Evolutionary conservation across 2,888 invertebrate genomes (phyloP), one percentile per base, ranked within the genome.

Genomic region (Heliconius hortense): DNA sequence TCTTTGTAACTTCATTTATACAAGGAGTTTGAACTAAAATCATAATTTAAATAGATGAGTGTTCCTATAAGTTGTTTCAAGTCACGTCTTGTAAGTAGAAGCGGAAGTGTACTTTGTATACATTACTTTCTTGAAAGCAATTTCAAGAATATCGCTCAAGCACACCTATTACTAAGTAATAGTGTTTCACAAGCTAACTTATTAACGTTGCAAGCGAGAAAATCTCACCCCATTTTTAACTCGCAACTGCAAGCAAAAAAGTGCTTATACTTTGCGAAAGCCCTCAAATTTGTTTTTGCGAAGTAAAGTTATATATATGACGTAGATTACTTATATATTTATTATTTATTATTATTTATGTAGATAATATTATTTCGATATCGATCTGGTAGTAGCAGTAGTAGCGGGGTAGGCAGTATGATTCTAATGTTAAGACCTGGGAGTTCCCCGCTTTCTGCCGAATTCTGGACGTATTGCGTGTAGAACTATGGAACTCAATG

Each of bases 161-260:
- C 60, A 68, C 68, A 69, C 74, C 60, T 62, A 74, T 69, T 69
- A 74, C 62, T 28, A 10, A 21, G 62, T 67, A 69, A 59, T 56
- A 62, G 68, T 68, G 60, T 39, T 68, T 60, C 28, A 31, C 1
- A 62, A 53, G 60, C 35, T 63, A 69, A 64, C 56, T 64, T 71
- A 75, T 75, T 71, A 71, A 53, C 53, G 21, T 59, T 39, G 63
- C 39, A 43, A 64, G 70, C 43, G 56, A 64, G 35, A 62, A 63
- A 63, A 43, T 35, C 66, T 59, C n/a, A 10, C 53, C 28, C 64
- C 43, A 59, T 75, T 72, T 72, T 71, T 64, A 66, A 48, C 48
- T 39, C 18, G 13, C 59, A 56, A 63, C 18, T 56, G 26, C 4
- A 70, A 70, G 59, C 39, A 62, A 35, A 66, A 64, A 39, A 39